Evolutionary conservation across 1,140 invertebrate species (phyloP), one percentile per base, ranked within the genome.

Genomic region (Holotrichia oblita): DNA sequence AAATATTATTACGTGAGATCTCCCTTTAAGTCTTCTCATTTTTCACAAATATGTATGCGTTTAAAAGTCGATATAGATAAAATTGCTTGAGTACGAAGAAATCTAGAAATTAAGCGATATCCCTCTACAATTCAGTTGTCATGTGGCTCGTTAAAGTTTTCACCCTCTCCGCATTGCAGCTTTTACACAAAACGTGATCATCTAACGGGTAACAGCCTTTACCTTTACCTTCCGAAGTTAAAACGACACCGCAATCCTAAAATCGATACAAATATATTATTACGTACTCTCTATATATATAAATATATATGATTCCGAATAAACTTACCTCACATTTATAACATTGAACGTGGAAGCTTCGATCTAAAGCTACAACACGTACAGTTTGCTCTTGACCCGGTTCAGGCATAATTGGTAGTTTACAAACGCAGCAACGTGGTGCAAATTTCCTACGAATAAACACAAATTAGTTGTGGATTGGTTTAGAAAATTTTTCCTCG

Each of bases 201-300:
- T 99, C 98, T 40, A 99, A 88, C 7, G 98, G 98, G 87, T 99
- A 99, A 87, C 98, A 99, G 4, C 97, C 97, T 69, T 95, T 91
- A 0, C 97, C 98, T 88, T 98, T 97, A 14, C 96, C 93, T 88
- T 99, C 97, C 0, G 97, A 98, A 7, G 97, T 96, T 73, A 99
- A 87, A 74, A 97, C 88, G 14, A 98, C 88, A 8, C 96, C 96
- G 89, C 98, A 99, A 87, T 99, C 98, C 93, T 95, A 82, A 27
- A 85, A 86, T 34, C n/a, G 79, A 78, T 3, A 17, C 10, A 12
- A 76, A 22, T 76, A 76, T 20, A 59, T 55, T n/a, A n/a, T 0
- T 24, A 77, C 17, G 69, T 4, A 74, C 10, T 74, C n/a, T n/a
- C n/a, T n/a, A n/a, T n/a, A n/a, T n/a, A n/a, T n/a, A n/a, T n/a